Base-by-base conservation (phyloP, 2,113 vertebrate genomes). In the Platycercus adscitus region DNA sequence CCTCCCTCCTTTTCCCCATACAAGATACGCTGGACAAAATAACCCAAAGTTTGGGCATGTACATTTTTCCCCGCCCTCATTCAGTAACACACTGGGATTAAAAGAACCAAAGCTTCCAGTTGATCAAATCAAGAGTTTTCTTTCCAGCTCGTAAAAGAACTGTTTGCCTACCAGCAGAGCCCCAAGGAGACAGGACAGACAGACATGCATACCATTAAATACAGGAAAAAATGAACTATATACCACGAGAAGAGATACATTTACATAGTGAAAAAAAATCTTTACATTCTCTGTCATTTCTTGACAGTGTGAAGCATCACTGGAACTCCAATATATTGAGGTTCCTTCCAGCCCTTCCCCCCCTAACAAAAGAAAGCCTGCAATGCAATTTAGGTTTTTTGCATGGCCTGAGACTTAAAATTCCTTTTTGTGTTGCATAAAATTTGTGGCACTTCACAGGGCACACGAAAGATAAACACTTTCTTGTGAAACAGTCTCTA, bases 191-290 rank as follows among this genome's bases (percentile, higher is more conserved):
- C 39, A 53, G 66, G 85, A 93, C 73, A 52, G 77, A 88, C 77
- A 88, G 43, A 95, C 58, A 75, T 53, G 79, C 56, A 91, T 76
- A 90, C 20, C 94, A 71, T 96, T 96, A 97, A 97, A 95, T 81
- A 88, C 50, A 93, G 82, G 89, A 87, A 93, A 93, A 65, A 93
- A 31, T 63, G 64, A 96, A 94, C 84, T 98, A 95, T 97, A 94
- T 95, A 98, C 96, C 47, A 4, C 14, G 33, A 43, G 10, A 79
- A 58, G 79, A 61, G 37, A 53, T 35, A 72, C 35, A 91, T 91
- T 80, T 91, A 71, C 68, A 69, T 18, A 81, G 80, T 13, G 58
- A 66, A 63, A 82, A 65, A 69, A 80, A 58, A 28, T 53, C 28
- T 77, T 91, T 94, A 65, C 75, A 88, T 83, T 84, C 76, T 31